These are phyloP conservation scores for Cataglyphis livida DNA, from an alignment of 2,888 invertebrate species.

Conservation along the genomic window DNA sequence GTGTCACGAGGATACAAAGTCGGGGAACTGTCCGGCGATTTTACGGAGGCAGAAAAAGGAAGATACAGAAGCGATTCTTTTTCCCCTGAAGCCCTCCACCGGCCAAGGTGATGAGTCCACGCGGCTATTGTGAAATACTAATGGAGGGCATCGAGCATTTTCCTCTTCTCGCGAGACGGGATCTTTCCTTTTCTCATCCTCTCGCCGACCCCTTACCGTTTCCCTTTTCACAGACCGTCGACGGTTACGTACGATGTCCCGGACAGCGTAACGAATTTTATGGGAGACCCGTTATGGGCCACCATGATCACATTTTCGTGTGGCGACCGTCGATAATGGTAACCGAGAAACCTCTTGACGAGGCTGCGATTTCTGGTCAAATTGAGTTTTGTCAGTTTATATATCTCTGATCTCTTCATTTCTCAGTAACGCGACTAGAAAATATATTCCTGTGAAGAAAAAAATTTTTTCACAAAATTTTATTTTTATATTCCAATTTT, in stretches of 20 bases:
- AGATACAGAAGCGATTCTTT: conserved; percentile 45
- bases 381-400: conserved; percentile 4
- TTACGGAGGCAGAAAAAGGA: conserved; percentile 32
- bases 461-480: not conserved
- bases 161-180: conserved; percentile 6
- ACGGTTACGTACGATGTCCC: conserved; percentile 66
- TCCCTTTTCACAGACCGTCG: conserved; percentile 60
- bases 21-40: not conserved
- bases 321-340: conserved; percentile 17
- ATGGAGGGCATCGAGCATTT: conserved; percentile 27
- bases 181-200: conserved; percentile 48
- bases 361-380: conserved; percentile 24
- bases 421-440: not conserved
- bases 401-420: not conserved
- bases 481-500: not conserved
- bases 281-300: conserved; percentile 73
- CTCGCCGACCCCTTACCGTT: conserved; percentile 13
- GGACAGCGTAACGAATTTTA: conserved; percentile 77
- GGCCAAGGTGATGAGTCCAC: conserved; percentile 60
- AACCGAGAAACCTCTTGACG: not conserved
- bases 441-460: not conserved
- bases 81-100: not conserved
- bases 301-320: conserved; percentile 65
- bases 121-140: conserved; percentile 69
- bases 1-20: conserved; percentile 11